Evolutionary conservation across 2,888 invertebrate genomes (phyloP), one percentile per base, ranked within the genome.

Genomic region (Stegophylla sp.): DNA sequence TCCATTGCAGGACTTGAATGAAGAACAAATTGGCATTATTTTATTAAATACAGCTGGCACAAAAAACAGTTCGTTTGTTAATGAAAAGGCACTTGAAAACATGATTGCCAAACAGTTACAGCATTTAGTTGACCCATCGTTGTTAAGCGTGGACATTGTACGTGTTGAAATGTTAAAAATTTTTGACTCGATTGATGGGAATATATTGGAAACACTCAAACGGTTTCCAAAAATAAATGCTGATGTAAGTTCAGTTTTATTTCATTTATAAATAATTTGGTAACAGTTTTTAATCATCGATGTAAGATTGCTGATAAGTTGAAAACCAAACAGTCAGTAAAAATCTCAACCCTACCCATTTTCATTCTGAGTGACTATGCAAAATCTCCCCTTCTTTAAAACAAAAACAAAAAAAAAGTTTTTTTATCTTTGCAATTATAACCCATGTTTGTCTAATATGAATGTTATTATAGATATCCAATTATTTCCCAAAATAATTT

Each of bases 151-250:
- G 1, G 67, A 77, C 20, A n/a, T 69, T 10, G 77, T 77, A 10
- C 12, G 77, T 13, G 59, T 13, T 43, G 77, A 77, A 69, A 77
- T 77, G 77, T 61, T 69, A 23, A 69, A 15, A 12, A 69, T 77
- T 15, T 77, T 77, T 34, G 45, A 73, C 26, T 43, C 45, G 7
- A 61, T 73, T 1, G 73, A 73, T 17, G 17, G 61, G 43, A 73
- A 23, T 4, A 61, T 73, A 43, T 73, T 61, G 23, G 59, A 61
- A 17, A 56, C 5, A 45, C 15, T 73, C 4, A 17, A 13, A 17
- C 59, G 56, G 26, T 73, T 43, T 45, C 45, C 26, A 7, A 73
- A 12, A 17, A n/a, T 34, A 59, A 28, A 28, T 45, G 0, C 9
- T 12, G 34, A 64, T 9, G 64, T 64, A 64, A 64, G 64, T 64